phyloP scores from a whole-genome alignment of 2,113 vertebrate genomes.

The Donacobius atricapilla region DNA sequence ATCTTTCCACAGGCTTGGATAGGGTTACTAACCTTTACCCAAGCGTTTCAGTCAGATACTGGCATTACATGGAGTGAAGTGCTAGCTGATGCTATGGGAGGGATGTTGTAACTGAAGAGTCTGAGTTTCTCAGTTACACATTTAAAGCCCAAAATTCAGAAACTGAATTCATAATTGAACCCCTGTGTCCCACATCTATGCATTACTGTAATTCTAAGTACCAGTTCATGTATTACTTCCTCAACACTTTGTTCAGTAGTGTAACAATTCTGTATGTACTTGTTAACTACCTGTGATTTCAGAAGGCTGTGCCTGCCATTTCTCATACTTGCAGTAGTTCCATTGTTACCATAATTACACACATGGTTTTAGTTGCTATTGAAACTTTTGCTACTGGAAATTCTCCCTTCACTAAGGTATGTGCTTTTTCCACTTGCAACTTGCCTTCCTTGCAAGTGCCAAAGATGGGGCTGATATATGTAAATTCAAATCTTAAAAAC shows the following conservation, averaged over 20 bases:
- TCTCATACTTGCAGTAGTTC: not conserved
- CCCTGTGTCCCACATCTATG: too few relatives aligned
- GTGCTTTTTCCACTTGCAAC: not conserved
- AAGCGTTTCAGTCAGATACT: not conserved
- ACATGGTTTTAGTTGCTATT: not conserved
- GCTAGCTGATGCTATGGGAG: not conserved
- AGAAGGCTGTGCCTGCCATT: not conserved
- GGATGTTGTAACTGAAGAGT: not conserved
- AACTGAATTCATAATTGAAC: not conserved
- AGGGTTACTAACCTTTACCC: not conserved
- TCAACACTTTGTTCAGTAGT: not conserved
- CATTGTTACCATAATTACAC: not conserved
- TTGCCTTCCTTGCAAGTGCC: not conserved
- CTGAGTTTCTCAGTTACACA: not conserved
- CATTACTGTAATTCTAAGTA: not conserved
- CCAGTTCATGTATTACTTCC: not conserved
- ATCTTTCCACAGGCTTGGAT: not conserved
- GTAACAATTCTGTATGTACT: not conserved
- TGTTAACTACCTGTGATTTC: not conserved
- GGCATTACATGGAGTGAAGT: not conserved
- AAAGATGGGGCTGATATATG: rapidly evolving
- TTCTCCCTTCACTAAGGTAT: not conserved
- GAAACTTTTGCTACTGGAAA: not conserved
- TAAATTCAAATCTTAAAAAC: not conserved
- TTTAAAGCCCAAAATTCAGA: not conserved